Evolutionary conservation across 1,140 invertebrate genomes (phyloP), one percentile per base, ranked within the genome.

Genomic region (Pantala flavescens): DNA sequence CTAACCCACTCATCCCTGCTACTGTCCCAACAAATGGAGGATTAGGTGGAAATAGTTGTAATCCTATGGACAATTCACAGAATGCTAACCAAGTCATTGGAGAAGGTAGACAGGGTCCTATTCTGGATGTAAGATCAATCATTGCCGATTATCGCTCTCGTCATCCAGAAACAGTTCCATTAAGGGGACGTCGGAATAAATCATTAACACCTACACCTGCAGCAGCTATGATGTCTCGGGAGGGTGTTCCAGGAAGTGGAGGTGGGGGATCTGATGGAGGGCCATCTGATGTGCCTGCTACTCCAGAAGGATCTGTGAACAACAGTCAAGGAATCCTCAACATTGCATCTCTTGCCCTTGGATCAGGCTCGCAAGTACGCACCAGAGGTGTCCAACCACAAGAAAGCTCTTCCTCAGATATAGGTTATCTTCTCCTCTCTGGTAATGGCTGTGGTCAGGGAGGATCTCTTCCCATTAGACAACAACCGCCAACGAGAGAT

Each of bases 111-210:
- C 90, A 93, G 78, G 90, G 92, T 0, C 87, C 90, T 0, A 90
- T 90, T 28, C 87, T 93, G 71, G 90, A 93, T 81, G 92, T 94
- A 14, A 87, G 90, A 79, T 90, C 91, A 7, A 90, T 94, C 73
- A 94, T 94, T 79, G 91, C 91, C 0, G 91, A 93, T 81, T 92
- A 93, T 42, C 86, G 91, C 76, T 88, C 91, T 71, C 84, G 88
- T 76, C 89, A 91, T 81, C 90, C 90, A 0, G 89, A 91, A 77
- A 83, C 86, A 11, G 88, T 90, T 0, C 90, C 90, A 0, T 80
- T 89, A 77, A 84, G 90, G 80, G 88, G 88, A 5, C 82, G 87
- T 49, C 79, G 88, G 49, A 85, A 88, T 14, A 75, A 75, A 77
- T 42, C 71, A 16, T 42, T 24, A 23, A 72, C 23, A 24, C 71